Base-by-base conservation (phyloP, 2,888 invertebrate genomes). In the Germaria angustata region DNA sequence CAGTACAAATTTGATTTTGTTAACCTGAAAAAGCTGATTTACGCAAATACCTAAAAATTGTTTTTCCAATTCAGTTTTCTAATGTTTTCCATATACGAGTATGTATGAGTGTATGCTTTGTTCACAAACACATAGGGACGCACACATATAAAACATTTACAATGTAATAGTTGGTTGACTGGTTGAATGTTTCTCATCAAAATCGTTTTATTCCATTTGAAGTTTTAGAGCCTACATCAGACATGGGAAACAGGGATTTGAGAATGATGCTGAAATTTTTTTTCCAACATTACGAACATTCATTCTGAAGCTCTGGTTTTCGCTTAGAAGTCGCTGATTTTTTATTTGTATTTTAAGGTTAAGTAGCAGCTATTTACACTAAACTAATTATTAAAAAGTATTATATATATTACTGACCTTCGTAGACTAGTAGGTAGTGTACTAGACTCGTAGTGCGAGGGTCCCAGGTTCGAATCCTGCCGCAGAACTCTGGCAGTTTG, bases 21-120 rank as follows among this genome's bases (percentile, higher is more conserved):
- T 86, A 87, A 86, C 85, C 86, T 84, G 86, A 84, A 88, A 88
- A 88, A 87, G 85, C 84, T 84, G 87, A 87, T 87, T 86, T 87
- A 85, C 82, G 79, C 78, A 86, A 84, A 85, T 83, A 83, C 78
- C 76, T 59, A 72, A 79, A 71, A 66, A 72, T 72, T 79, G 55
- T 72, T 57, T 79, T 72, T 72, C 39, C 36, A 34, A 44, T 72
- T 61, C 71, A 39, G 59, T 51, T 61, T 71, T 36, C 24, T 49
- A 72, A 49, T 72, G 36, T 49, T 59, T 57, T 77, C 24, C 17
- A 20, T 71, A 13, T 28, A 15, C 8, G 15, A 13, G 34, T 53
- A 17, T n/a, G 20, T 24, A 39, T 11, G 28, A 24, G 17, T 39
- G 36, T 46, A 7, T 49, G 51, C 46, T 55, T 36, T 59, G 34